phyloP scores from a whole-genome alignment of 2,888 invertebrate genomes.

The Itoplectis maculator region DNA sequence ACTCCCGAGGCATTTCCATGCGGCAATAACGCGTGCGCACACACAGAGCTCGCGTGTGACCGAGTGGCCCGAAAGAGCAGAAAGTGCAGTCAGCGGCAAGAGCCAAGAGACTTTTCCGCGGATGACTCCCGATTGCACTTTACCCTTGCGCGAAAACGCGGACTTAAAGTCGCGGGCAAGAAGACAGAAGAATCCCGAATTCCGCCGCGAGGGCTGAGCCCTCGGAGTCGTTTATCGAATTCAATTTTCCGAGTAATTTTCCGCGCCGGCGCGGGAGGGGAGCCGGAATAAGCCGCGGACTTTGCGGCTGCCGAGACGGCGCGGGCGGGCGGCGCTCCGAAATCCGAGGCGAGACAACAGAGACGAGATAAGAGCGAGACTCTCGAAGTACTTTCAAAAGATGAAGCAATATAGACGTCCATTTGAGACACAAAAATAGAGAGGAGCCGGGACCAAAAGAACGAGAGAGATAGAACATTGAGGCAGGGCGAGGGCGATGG shows the following conservation, averaged over 20 bases:
- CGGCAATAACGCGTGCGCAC: constrained; percentile 34
- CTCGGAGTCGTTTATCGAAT: constrained; percentile 57
- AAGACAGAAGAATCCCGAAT: constrained; percentile 36
- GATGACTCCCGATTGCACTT: constrained; percentile 40
- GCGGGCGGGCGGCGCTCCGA: no score
- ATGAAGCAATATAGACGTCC: constrained; percentile 25
- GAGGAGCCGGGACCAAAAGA: neutral
- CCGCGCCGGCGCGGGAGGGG: neutral
- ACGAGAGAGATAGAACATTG: constrained; percentile 62
- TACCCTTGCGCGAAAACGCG: constrained; percentile 13
- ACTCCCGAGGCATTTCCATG: constrained; percentile 41
- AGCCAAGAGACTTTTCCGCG: constrained; percentile 22
- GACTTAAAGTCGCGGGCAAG: constrained; percentile 35
- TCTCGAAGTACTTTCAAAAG: constrained; percentile 32
- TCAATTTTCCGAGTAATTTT: constrained; percentile 64
- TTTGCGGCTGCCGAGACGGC: constrained; percentile 30
- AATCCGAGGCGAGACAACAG: constrained; percentile 27
- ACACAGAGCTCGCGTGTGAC: constrained; percentile 13
- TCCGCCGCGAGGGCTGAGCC: constrained; percentile 19
- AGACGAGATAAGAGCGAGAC: constrained; percentile 30
- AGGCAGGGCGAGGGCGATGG: constrained; percentile 67
- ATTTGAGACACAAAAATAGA: constrained; percentile 4
- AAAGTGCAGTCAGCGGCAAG: neutral
- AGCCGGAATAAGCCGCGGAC: constrained; percentile 44
- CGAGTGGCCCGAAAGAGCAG: neutral